A percentile compares a stretch with the other conserved stretches of the same genome.
phyloP scores from a whole-genome alignment of 2,888 invertebrate genomes.

The Alloscopus bannaensis region DNA sequence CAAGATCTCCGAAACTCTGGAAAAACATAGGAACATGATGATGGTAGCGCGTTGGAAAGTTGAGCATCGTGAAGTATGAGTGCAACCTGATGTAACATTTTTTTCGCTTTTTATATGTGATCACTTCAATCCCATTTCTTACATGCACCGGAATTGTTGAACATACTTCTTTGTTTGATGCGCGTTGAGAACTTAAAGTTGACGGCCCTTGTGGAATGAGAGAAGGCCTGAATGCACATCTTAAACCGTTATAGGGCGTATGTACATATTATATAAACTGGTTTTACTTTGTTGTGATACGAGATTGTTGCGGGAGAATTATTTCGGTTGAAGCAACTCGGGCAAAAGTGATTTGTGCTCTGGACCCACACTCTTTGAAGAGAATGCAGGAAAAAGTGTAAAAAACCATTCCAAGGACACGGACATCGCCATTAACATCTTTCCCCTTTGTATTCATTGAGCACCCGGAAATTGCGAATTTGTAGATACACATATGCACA shows the following conservation, averaged over 20 bases:
- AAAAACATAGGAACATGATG: conserved; percentile 40
- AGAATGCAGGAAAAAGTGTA: background rate
- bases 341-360: conserved; percentile 37
- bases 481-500: no score
- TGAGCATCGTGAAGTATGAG: no score
- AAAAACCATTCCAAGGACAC: conserved; percentile 7
- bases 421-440: no score
- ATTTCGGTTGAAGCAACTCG: background rate
- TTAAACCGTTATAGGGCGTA: background rate
- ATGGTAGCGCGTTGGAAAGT: no score
- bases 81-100: no score
- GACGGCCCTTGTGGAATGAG: conserved; percentile 24
- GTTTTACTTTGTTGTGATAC: background rate
- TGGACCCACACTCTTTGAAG: background rate
- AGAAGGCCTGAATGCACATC: background rate
- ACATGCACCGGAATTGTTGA: background rate
- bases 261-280: background rate
- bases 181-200: background rate
- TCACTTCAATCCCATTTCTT: conserved; percentile 37
- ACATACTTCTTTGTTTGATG: conserved; percentile 16
- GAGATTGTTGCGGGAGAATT: background rate
- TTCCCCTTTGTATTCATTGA: conserved; percentile 2
- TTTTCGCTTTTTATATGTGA: conserved; percentile 47
- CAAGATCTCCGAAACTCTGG: background rate
- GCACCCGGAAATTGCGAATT: background rate